Base-by-base conservation (phyloP, 2,113 vertebrate genomes). In the Crotalus tigris region DNA sequence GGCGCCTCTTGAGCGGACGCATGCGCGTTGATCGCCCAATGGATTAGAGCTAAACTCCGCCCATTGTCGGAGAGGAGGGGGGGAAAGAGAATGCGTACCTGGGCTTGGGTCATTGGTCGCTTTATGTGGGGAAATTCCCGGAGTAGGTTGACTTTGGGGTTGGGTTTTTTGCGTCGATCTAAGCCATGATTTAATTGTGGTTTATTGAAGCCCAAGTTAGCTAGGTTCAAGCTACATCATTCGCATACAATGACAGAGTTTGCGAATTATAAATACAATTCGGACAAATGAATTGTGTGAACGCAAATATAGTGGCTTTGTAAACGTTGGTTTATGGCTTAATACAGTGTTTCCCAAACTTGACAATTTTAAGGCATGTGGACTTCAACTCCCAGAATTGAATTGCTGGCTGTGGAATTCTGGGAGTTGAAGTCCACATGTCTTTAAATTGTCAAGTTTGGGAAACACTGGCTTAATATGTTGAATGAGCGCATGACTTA, bases 11-110 rank as follows among this genome's bases (percentile, higher is more conserved):
- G 69, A 81, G 69, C n/a, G 10, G 19, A 57, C 57, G 64, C 93
- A 57, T 86, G 90, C 90, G 91, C 53, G 46, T 53, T 10, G 88
- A 54, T 89, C 39, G 51, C 93, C 94, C 21, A 44, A 8, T 81
- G 19, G 33, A 44, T 81, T 44, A 81, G 75, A 6, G 75, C 15
- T 81, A 5, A 87, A 51, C 24, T 26, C 46, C 46, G 46, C 85
- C 39, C 85, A 0, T 49, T 87, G 12, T 13, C 11, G 46, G 23
- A 87, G 87, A 13, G 75, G 51, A 10, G 3, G 10, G 10, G 29
- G 10, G 17, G 33, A 33, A 17, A 7, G 91, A 90, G 0, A 92
- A 85, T 3, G 24, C 86, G 91, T 91, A 96, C 94, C 96, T 95
- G 94, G 9, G 29, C 19, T 91, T 85, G 93, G 87, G 91, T 94